A percentile compares a stretch with the other conserved stretches of the same genome.
Conservation (phyloP, 1,140 invertebrate genomes). For the Zaprionus ornatus region DNA sequence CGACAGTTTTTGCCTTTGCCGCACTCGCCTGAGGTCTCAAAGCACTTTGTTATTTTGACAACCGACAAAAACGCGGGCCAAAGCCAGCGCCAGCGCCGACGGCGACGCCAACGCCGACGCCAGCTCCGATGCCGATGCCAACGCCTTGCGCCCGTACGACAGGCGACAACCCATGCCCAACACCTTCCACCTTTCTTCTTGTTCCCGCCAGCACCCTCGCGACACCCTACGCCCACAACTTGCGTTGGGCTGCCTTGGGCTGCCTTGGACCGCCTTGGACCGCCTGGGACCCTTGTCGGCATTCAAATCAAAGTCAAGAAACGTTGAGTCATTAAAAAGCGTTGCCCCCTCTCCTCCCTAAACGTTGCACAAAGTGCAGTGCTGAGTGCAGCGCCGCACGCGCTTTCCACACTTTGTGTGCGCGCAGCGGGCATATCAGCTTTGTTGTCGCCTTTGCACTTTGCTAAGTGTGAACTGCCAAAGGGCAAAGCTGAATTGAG, state of each 20-base stretch:
- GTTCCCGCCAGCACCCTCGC: background rate
- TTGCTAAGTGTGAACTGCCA: too few relatives aligned
- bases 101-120: slow-evolving; percentile 28
- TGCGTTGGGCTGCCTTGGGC: background rate
- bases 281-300: slow-evolving; percentile 17
- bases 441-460: slow-evolving; percentile 9
- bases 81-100: background rate
- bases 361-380: slow-evolving; percentile 54
- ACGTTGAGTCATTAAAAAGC: slow-evolving; percentile 75
- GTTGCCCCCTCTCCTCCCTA: slow-evolving; percentile 27
- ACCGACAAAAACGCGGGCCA: slow-evolving; percentile 53
- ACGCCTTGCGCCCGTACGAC: slow-evolving; percentile 25
- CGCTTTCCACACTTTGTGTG: slow-evolving; percentile 7
- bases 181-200: slow-evolving; percentile 2
- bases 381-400: slow-evolving; percentile 48
- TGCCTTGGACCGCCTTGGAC: background rate
- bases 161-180: slow-evolving; percentile 21
- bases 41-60: slow-evolving; percentile 78
- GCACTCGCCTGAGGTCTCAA: slow-evolving; percentile 40
- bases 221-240: background rate
- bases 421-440: background rate
- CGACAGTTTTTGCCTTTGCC: slow-evolving; percentile 67
- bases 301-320: slow-evolving; percentile 76
- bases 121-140: slow-evolving; percentile 16
- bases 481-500: background rate